phyloP scores from a whole-genome alignment of 1,140 invertebrate genomes.

The Battus philenor region DNA sequence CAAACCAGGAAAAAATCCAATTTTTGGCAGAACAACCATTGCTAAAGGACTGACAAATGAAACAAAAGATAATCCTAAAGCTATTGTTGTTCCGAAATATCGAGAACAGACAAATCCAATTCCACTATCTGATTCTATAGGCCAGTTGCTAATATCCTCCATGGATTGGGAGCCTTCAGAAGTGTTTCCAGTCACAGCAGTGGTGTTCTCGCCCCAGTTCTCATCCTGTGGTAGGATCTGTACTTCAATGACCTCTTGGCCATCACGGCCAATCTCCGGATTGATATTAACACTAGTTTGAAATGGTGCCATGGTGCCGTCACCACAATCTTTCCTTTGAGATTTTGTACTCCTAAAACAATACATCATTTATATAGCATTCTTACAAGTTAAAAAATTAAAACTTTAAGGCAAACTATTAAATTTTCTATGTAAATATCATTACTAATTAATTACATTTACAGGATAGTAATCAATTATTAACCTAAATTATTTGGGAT shows the following conservation, averaged over 20 bases:
- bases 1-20: constrained; percentile 84
- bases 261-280: constrained; percentile 80
- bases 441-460: too few species aligned
- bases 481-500: too few species aligned
- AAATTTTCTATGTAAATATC: constrained; percentile 7
- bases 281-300: constrained; percentile 88
- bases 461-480: too few species aligned
- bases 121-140: constrained; percentile 83
- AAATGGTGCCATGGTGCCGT: constrained; percentile 82
- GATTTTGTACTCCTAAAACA: constrained; percentile 69
- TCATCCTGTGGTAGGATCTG: constrained; percentile 97
- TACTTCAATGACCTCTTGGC: constrained; percentile 91
- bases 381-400: background rate
- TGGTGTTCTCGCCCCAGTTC: constrained; percentile 98
- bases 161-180: constrained; percentile 95
- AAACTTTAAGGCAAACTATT: background rate
- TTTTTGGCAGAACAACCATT: constrained; percentile 95
- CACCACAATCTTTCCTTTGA: constrained; percentile 58
- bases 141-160: constrained; percentile 91
- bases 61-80: constrained; percentile 84
- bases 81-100: constrained; percentile 86
- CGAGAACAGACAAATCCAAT: constrained; percentile 86
- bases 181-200: constrained; percentile 96
- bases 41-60: constrained; percentile 94
- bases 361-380: background rate